Evolutionary conservation across 2,888 invertebrate genomes (phyloP).

Genomic region (Saturnia pavonia): DNA sequence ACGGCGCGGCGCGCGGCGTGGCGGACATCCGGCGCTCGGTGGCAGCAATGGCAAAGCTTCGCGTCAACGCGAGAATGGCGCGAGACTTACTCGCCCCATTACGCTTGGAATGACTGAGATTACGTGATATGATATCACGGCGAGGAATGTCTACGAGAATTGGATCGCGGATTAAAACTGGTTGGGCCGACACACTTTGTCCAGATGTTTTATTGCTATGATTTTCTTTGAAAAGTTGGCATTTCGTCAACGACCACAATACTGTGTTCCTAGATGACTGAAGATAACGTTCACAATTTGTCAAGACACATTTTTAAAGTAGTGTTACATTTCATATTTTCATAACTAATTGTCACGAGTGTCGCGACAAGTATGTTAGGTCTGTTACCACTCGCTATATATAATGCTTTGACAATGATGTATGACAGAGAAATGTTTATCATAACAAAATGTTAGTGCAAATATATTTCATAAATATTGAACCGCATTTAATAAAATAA

Average conservation of each 20-base stretch:
- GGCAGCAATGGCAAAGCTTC: slow-evolving; percentile 37
- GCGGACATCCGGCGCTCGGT: slow-evolving; percentile 63
- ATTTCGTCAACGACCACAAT: slow-evolving; percentile 5
- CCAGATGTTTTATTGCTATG: slow-evolving; percentile 20
- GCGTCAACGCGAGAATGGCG: slow-evolving; percentile 41
- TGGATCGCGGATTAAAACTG: slow-evolving; percentile 34
- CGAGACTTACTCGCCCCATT: slow-evolving; percentile 51
- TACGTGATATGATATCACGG: slow-evolving; percentile 50
- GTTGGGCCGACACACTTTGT: slow-evolving; percentile 19
- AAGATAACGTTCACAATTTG: background rate
- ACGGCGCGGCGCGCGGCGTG: slow-evolving; percentile 35
- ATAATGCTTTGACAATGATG: background rate
- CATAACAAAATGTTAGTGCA: background rate
- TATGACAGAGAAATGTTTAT: background rate
- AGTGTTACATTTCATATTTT: slow-evolving; percentile 6
- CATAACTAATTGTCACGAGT: slow-evolving; percentile 2
- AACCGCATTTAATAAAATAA: too few relatives aligned
- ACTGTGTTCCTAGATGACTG: background rate
- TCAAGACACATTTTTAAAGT: background rate
- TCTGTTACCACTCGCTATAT: background rate
- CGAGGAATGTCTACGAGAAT: slow-evolving; percentile 36
- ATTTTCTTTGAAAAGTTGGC: slow-evolving; percentile 18
- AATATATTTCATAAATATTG: background rate
- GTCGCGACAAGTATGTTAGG: background rate
- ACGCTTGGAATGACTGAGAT: slow-evolving; percentile 54